Evolutionary conservation across 2,797 vertebrate genomes (phyloP), one percentile per base, ranked within the genome.

Genomic region (Microhierax caerulescens): DNA sequence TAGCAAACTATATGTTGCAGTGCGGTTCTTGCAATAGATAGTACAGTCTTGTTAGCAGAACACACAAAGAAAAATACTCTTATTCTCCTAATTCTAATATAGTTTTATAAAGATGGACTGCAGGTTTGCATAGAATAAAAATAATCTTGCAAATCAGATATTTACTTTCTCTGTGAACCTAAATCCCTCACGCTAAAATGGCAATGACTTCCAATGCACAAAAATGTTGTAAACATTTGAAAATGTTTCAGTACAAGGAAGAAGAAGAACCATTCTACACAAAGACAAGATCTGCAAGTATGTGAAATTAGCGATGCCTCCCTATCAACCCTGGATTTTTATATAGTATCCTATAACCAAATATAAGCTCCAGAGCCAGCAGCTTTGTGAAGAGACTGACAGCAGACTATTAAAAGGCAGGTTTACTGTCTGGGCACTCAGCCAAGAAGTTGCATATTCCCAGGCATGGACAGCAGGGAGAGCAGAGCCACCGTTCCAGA

Each of bases 371-470:
- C 47, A 88, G 76, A 80, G 63, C 12, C 60, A 94, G 56, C 73
- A 87, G 86, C 84, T 89, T 82, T 94, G 77, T 67, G 43, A 91
- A 41, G 67, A 81, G 79, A 47, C 81, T 51, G 63, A 70, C 2
- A 88, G 70, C 54, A 84, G 88, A 93, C 85, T 89, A 96, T 91
- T 85, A 85, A 95, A 80, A 91, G 85, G 68, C 67, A 91, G 53
- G 84, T 94, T 91, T 79, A 80, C 81, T 65, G 36, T 36, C 92
- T 30, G 56, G 95, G 95, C 93, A 61, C 13, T 21, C 43, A n/a
- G 96, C 94, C 96, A 97, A 84, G 81, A 56, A 70, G 45, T 13
- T 83, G 90, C 54, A 68, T 88, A 80, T 95, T 93, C 78, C 78
- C 87, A 72, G 76, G 64, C 53, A 70, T 5, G 27, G 85, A 90